Conservation (phyloP, 64 coral and sea anemone species). For the Pachyseris speciosa region DNA sequence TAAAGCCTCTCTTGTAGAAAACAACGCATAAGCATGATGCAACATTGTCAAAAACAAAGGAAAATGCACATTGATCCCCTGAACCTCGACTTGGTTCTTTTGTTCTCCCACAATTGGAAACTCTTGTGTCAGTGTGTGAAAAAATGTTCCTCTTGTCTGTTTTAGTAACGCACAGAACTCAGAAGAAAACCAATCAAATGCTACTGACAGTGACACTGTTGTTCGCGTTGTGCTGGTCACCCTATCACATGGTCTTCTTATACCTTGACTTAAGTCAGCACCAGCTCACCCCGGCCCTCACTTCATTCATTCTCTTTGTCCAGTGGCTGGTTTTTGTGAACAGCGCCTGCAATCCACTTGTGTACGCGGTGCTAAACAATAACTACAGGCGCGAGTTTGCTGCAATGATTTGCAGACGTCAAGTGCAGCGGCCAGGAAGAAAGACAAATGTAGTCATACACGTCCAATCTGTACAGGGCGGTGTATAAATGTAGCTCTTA, state of each 20-base stretch:
- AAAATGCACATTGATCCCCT: too few species aligned
- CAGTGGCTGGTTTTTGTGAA: slow-evolving; percentile 82
- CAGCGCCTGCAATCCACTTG: slow-evolving; percentile 83
- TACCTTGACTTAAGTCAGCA: slow-evolving; percentile 67
- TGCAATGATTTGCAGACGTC: slow-evolving; percentile 9
- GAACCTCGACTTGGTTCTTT: too few species aligned
- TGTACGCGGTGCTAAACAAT: slow-evolving; percentile 66
- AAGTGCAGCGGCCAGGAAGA: neutral
- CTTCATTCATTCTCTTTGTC: slow-evolving; percentile 43
- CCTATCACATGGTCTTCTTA: slow-evolving; percentile 76
- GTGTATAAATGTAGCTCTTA: neutral
- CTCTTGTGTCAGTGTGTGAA: too few species aligned
- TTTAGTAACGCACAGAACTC: neutral
- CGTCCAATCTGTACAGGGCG: neutral
- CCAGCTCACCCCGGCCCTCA: slow-evolving; percentile 27
- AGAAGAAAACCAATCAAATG: slow-evolving; percentile 62
- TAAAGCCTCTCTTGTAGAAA: too few species aligned
- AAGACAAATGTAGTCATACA: neutral
- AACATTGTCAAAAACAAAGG: too few species aligned
- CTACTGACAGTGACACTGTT: slow-evolving; percentile 61
- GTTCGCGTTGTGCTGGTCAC: slow-evolving; percentile 80
- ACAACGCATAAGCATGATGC: too few species aligned
- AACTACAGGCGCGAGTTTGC: slow-evolving; percentile 71
- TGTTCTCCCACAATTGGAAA: too few species aligned
- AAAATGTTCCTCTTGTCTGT: too few species aligned